phyloP scores from a whole-genome alignment of 2,113 vertebrate species.

The Tyrannus savana region DNA sequence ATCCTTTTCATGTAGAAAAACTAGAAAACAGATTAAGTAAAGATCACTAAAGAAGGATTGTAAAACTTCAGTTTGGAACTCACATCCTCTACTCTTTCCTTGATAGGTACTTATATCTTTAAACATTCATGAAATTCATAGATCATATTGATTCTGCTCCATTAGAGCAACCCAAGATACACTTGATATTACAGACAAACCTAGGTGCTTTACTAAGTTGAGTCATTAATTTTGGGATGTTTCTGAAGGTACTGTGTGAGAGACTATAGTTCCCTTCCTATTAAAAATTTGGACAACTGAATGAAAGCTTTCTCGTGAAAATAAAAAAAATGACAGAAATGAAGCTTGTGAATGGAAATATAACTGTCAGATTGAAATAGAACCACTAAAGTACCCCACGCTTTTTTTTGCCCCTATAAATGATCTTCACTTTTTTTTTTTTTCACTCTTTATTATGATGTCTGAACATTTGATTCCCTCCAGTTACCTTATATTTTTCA shows the following conservation, averaged over 20 bases:
- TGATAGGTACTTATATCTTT: neutral
- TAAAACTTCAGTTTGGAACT: neutral
- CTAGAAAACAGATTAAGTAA: neutral
- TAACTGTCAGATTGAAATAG: neutral
- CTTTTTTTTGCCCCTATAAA: neutral
- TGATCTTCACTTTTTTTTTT: neutral
- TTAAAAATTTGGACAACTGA: neutral
- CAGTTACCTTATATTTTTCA: neutral
- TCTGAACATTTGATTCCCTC: neutral
- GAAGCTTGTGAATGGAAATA: neutral
- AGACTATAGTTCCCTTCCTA: accelerated
- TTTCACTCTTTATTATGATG: neutral
- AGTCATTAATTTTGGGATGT: neutral
- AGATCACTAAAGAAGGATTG: neutral
- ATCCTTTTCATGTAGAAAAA: neutral
- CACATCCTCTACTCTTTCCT: neutral
- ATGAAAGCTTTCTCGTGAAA: neutral
- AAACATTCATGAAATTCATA: neutral
- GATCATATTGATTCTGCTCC: neutral
- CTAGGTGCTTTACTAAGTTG: neutral
- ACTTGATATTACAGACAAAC: neutral
- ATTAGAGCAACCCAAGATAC: neutral
- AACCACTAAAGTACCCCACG: neutral
- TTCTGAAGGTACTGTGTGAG: neutral
- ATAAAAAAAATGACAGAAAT: neutral